phyloP scores from a whole-genome alignment of 2,113 vertebrate genomes.

The Dipodomys stephensi region DNA sequence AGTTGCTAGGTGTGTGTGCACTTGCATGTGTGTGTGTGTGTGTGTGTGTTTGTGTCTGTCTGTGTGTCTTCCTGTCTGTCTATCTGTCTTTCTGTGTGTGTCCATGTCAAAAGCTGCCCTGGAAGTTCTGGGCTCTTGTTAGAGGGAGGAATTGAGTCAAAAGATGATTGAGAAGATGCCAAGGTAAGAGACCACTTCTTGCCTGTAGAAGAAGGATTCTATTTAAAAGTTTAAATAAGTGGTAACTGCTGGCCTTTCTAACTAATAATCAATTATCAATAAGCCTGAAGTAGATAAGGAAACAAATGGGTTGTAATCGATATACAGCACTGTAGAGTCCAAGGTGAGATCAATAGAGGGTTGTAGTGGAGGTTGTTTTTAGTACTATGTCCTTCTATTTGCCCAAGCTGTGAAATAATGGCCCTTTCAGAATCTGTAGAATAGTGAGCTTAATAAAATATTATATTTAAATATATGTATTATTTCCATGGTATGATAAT shows the following conservation, averaged over 20 bases:
- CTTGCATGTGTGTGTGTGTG: not conserved
- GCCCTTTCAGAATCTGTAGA: not conserved
- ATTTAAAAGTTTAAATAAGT: not conserved
- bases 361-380: not conserved
- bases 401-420: not conserved
- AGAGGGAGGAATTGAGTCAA: not conserved
- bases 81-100: not conserved
- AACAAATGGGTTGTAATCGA: not conserved
- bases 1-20: not conserved
- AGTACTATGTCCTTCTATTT: not conserved
- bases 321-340: not conserved
- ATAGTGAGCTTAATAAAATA: not conserved
- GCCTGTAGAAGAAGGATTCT: not conserved
- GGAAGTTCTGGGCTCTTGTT: not conserved
- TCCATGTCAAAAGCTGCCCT: not conserved
- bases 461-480: not conserved
- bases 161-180: not conserved
- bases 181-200: not conserved
- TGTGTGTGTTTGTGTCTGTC: not conserved
- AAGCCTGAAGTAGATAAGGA: not conserved
- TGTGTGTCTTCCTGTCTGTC: not conserved
- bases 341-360: not conserved
- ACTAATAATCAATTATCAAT: not conserved
- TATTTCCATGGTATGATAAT: not conserved
- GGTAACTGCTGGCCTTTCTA: not conserved